Base-by-base conservation (phyloP, 2,797 vertebrate genomes). In the Sebastes flavidus region DNA sequence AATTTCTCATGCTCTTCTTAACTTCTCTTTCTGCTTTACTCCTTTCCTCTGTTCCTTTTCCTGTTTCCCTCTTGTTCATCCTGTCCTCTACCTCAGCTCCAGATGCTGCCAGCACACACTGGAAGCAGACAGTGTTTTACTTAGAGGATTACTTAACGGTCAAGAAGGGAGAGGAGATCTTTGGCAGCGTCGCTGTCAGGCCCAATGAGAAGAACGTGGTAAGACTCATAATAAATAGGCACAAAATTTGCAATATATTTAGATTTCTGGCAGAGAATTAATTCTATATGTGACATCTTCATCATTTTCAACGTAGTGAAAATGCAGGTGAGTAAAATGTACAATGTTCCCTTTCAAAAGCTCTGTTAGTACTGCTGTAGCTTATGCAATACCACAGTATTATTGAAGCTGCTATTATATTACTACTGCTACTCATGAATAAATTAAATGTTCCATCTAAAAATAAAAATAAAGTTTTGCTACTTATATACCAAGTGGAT, bases 91-190 rank as follows among this genome's bases (percentile, higher is more conserved):
- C 60, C 38, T 66, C 86, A 99, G 98, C 98, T 88, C 98, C 98
- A 3, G 98, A 99, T 65, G 97, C 97, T 56, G 96, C 97, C 58
- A 99, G 97, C 87, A 99, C 98, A 34, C 98, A 99, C 95, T 99
- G 98, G 98, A 99, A 99, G 90, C 98, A 99, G 95, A 99, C 98
- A 0, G 98, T 99, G 77, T 99, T 99, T 96, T 99, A 99, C 91
- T 86, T 99, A 90, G 98, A 99, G 92, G 98, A 99, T 91, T 99
- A 98, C 83, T 94, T 99, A 89, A 99, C 98, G 14, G 98, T 99
- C 84, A 96, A 97, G 93, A 96, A 97, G 82, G 98, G 98, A 75
- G 98, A 99, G 88, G 98, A 99, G 92, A 97, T 99, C 85, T 97
- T 96, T 56, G 98, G 98, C 77, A 98, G 97, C 38, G 95, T 99